phyloP scores from a whole-genome alignment of 2,797 vertebrate species.

The Hydrolagus colliei region DNA sequence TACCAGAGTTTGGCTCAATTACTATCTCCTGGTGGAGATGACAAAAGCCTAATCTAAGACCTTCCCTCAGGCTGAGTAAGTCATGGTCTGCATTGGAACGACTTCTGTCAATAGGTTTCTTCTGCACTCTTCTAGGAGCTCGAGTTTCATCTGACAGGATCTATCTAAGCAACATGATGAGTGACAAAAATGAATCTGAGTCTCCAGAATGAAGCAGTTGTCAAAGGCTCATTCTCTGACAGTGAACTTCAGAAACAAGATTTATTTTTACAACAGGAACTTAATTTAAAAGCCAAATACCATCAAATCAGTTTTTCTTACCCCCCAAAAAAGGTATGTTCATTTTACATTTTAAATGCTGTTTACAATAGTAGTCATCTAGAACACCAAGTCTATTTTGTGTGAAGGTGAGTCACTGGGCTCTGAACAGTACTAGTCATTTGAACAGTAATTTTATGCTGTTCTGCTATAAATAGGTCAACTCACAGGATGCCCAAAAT shows the following conservation, averaged over 20 bases:
- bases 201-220: background rate
- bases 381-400: background rate
- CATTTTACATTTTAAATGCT: background rate
- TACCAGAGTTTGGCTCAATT: conserved; percentile 2
- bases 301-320: background rate
- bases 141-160: background rate
- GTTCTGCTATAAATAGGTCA: background rate
- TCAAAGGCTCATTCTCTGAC: background rate
- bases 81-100: background rate
- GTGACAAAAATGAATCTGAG: conserved; percentile 15
- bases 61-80: background rate
- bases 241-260: background rate
- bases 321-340: background rate
- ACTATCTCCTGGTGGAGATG: conserved; percentile 14
- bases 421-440: background rate
- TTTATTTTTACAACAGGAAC: background rate
- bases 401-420: too few species aligned
- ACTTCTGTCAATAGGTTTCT: conserved; percentile 18
- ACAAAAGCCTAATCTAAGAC: background rate
- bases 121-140: background rate
- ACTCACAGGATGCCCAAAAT: background rate
- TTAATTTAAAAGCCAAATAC: background rate
- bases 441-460: background rate
- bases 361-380: background rate
- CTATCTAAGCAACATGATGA: background rate